A percentile compares a stretch with the other conserved stretches of the same genome.
Evolutionary conservation across 1,140 invertebrate genomes (phyloP).

Genomic region (Eumaeus atala): DNA sequence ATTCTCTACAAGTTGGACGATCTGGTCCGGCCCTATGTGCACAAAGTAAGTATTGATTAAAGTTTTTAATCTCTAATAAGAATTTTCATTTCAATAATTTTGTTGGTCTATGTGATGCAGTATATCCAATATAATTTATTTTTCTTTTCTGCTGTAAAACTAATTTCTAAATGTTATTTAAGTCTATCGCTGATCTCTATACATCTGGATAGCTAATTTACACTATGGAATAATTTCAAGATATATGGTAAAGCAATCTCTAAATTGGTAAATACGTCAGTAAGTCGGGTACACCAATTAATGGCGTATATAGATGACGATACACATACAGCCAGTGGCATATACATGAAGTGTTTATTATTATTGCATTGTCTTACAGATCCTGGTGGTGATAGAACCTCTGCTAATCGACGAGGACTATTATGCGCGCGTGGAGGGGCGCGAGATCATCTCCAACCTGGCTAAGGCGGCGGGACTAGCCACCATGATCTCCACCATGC

Average conservation of each 20-base stretch:
- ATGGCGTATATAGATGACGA: not conserved
- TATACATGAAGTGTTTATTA: too few relatives aligned
- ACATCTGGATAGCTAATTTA: too few relatives aligned
- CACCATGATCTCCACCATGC: slow-evolving; percentile 99
- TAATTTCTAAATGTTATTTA: too few relatives aligned
- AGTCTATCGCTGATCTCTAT: too few relatives aligned
- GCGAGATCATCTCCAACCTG: slow-evolving; percentile 99
- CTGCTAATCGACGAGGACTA: slow-evolving; percentile 99
- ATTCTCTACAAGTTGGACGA: slow-evolving; percentile 99
- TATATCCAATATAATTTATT: too few relatives aligned
- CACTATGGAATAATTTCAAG: too few relatives aligned
- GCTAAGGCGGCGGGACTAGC: slow-evolving; percentile 99
- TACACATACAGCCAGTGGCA: not conserved
- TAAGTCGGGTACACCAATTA: too few relatives aligned
- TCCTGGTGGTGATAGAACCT: slow-evolving; percentile 99
- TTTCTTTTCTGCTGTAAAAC: too few relatives aligned
- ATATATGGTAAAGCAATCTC: too few relatives aligned
- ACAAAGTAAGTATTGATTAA: slow-evolving; percentile 85
- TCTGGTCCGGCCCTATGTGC: slow-evolving; percentile 98
- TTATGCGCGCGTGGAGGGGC: slow-evolving; percentile 98
- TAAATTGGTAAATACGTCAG: too few relatives aligned
- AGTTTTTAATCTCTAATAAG: not conserved
- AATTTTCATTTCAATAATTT: too few relatives aligned
- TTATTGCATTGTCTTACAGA: slow-evolving; percentile 71
- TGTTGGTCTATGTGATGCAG: too few relatives aligned